Evolutionary conservation across 53 echinoderm and acorn worm species (phyloP).

Genomic region (Apostichopus leukothele): DNA sequence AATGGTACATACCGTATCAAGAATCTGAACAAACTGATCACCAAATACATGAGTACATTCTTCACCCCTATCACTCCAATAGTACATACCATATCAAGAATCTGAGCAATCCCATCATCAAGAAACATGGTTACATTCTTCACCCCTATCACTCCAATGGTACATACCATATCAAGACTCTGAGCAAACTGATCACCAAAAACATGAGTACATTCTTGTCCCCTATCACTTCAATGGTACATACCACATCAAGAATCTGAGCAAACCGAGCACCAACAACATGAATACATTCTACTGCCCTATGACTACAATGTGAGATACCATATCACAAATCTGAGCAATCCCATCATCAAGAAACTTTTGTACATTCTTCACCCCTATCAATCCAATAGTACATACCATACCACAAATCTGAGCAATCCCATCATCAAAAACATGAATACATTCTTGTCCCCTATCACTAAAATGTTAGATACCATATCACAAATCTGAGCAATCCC

Average conservation of each 20-base stretch:
- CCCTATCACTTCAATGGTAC: background rate
- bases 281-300: background rate
- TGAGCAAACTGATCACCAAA: slow-evolving; percentile 90
- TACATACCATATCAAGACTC: slow-evolving; percentile 90
- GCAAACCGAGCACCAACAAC: slow-evolving; percentile 64
- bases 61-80: background rate
- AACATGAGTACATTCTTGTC: background rate
- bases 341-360: background rate
- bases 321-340: slow-evolving; percentile 96
- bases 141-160: background rate
- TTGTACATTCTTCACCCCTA: background rate
- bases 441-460: background rate
- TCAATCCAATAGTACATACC: slow-evolving; percentile 54
- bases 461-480: slow-evolving; percentile 59
- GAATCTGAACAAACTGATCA: slow-evolving; percentile 84
- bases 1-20: slow-evolving; percentile 76
- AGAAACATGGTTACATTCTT: no score
- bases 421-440: slow-evolving; percentile 74
- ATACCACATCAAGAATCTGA: slow-evolving; percentile 93
- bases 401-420: slow-evolving; percentile 96
- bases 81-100: slow-evolving; percentile 83
- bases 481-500: slow-evolving; percentile 90
- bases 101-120: slow-evolving; percentile 57
- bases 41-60: slow-evolving; percentile 7
- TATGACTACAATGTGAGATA: slow-evolving; percentile 27